Conservation (phyloP, 2,113 vertebrate species). For the Tursiops truncatus region DNA sequence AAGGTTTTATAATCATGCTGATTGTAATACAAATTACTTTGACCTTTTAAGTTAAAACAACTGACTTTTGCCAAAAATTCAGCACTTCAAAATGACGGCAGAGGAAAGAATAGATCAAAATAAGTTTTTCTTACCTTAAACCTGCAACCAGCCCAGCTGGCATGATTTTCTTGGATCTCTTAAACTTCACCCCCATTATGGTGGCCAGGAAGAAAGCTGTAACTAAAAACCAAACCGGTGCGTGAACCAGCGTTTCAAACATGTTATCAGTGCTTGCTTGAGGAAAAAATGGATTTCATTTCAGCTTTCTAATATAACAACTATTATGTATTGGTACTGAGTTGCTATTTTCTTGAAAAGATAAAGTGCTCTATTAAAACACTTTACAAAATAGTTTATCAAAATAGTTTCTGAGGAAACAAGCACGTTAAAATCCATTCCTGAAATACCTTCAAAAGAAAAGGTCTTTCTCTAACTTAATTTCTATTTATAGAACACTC, state of each 20-base stretch:
- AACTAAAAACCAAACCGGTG: constrained; percentile 83
- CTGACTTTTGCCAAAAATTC: background rate
- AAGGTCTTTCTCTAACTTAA: background rate
- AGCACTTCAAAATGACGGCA: constrained; percentile 10
- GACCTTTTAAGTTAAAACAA: constrained; percentile 37
- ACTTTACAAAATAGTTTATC: background rate
- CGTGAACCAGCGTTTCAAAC: background rate
- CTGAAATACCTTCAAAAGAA: background rate
- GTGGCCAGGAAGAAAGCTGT: constrained; percentile 88
- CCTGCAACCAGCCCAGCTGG: constrained; percentile 92
- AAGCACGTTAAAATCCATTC: background rate
- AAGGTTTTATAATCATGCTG: background rate
- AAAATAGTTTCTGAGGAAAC: background rate
- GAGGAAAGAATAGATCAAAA: constrained; percentile 6
- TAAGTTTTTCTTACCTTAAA: constrained; percentile 87
- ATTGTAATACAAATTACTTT: background rate
- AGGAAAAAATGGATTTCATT: background rate
- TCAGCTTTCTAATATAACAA: background rate
- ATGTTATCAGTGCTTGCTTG: background rate
- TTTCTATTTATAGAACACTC: background rate
- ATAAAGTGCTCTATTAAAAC: background rate
- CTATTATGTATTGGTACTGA: background rate
- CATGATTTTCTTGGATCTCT: constrained; percentile 93
- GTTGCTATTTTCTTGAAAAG: background rate
- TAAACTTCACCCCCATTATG: constrained; percentile 95